Conservation (phyloP, 2,888 invertebrate genomes). For the Ectemnius lituratus region DNA sequence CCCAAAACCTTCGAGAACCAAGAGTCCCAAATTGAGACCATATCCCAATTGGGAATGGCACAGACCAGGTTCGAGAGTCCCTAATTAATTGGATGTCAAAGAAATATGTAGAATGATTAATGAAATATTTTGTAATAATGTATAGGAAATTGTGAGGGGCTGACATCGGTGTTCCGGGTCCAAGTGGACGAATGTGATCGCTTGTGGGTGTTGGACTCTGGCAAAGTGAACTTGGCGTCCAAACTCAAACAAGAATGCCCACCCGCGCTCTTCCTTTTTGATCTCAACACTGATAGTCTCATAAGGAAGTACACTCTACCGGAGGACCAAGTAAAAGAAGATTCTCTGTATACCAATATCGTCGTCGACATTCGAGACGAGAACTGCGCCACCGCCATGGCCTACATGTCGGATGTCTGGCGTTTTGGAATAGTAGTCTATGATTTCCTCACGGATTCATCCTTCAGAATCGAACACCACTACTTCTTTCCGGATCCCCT, state of each 20-base stretch:
- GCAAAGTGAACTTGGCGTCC: constrained; percentile 84
- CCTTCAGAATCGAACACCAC: constrained; percentile 85
- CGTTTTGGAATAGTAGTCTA: constrained; percentile 83
- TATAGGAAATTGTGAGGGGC: constrained; percentile 80
- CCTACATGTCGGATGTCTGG: constrained; percentile 86
- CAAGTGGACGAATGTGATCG: constrained; percentile 87
- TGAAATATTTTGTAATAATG: neutral
- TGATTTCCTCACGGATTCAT: constrained; percentile 80
- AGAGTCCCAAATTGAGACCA: constrained; percentile 84
- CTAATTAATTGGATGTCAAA: neutral
- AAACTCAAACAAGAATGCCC: constrained; percentile 85
- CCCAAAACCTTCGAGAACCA: constrained; percentile 80
- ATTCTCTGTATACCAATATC: constrained; percentile 84
- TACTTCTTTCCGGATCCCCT: constrained; percentile 86
- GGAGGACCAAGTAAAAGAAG: constrained; percentile 82
- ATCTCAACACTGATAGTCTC: constrained; percentile 83
- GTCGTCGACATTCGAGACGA: constrained; percentile 82
- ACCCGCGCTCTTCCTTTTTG: constrained; percentile 86
- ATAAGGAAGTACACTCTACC: constrained; percentile 84
- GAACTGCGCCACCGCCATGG: constrained; percentile 83
- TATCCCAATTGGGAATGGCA: constrained; percentile 89
- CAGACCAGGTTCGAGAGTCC: constrained; percentile 77
- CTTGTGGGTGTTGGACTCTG: constrained; percentile 90
- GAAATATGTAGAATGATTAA: neutral
- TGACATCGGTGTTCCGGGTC: constrained; percentile 88